Evolutionary conservation across 2,888 invertebrate species (phyloP).

Genomic region (Labia minor): DNA sequence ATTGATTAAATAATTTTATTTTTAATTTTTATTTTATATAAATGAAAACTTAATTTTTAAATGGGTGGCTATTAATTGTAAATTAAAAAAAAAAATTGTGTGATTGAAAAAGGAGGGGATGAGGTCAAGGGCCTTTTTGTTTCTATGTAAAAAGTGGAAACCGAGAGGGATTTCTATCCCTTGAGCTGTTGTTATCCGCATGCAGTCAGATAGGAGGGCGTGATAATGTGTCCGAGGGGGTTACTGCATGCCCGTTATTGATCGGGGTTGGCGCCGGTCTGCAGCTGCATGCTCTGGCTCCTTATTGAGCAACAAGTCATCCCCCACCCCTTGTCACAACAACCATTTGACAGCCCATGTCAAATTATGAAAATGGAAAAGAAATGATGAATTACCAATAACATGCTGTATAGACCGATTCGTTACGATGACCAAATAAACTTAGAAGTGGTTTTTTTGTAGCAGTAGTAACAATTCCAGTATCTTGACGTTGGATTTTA

Average conservation of each 20-base stretch:
- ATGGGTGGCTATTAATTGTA: too few relatives aligned
- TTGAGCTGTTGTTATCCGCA: not conserved
- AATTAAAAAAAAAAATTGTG: too few relatives aligned
- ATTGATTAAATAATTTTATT: too few relatives aligned
- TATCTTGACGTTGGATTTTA: conserved; percentile 25
- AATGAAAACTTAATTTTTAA: too few relatives aligned
- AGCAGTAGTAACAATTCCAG: conserved; percentile 23
- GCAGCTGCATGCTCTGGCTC: not conserved
- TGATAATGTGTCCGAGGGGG: not conserved
- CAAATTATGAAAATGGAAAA: conserved; percentile 18
- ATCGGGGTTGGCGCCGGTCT: not conserved
- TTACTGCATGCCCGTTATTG: not conserved
- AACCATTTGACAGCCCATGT: not conserved
- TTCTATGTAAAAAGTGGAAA: not conserved
- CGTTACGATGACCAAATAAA: conserved; percentile 36
- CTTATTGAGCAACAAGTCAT: not conserved
- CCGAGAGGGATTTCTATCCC: not conserved
- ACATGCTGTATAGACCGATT: conserved; percentile 76
- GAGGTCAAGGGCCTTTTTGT: too few relatives aligned
- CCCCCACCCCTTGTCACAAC: not conserved
- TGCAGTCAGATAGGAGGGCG: conserved; percentile 13
- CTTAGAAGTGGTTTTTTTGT: conserved; percentile 25
- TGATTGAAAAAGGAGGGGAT: too few relatives aligned
- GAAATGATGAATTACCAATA: conserved; percentile 57
- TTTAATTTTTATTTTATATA: too few relatives aligned